Base-by-base conservation (phyloP, 2,797 vertebrate species). In the Scolopax bukidnonensis region DNA sequence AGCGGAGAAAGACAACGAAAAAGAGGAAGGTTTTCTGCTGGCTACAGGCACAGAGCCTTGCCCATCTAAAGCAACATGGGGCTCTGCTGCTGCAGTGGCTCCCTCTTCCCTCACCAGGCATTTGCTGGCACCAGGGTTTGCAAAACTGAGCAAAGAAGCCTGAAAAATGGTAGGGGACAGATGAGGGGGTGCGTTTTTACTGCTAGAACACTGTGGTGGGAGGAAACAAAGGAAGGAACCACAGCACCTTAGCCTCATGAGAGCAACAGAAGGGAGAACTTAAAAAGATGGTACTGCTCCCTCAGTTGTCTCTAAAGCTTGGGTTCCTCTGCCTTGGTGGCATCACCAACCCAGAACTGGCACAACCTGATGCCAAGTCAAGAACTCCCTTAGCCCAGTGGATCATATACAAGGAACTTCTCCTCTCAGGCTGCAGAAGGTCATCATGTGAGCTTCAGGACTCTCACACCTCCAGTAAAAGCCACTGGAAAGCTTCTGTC, bases 31-130 rank as follows among this genome's bases (percentile, higher is more conserved):
- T 89, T n/a, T 81, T 67, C 53, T 38, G 43, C 5, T 33, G 41
- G 54, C 50, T 40, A 19, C 1, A 1, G 28, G 14, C 16, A 11
- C 57, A 33, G 21, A 1, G 32, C 21, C 2, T 0, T 16, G 43
- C 28, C 18, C 65, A 40, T 3, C 19, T 27, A 56, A 60, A 87
- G 59, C 47, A 73, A 45, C 51, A 4, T 3, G 16, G n/a, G 24
- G 2, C 21, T 40, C n/a, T 15, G 17, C 32, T 69, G 47, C 68
- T 65, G 56, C 87, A 65, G 59, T n/a, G 28, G 16, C 38, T 83
- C 43, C 53, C 48, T 68, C 43, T 53, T 38, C 3, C 51, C 43
- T 38, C 47, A 19, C 1, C 36, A 36, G 36, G 36, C 36, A 36
- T 36, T 36, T 36, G 3, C 69, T 20, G 41, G 25, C 54, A 51